A percentile compares a stretch with the other conserved stretches of the same genome.
Evolutionary conservation across 2,113 vertebrate genomes (phyloP).

Genomic region (Xiphophorus hellerii): DNA sequence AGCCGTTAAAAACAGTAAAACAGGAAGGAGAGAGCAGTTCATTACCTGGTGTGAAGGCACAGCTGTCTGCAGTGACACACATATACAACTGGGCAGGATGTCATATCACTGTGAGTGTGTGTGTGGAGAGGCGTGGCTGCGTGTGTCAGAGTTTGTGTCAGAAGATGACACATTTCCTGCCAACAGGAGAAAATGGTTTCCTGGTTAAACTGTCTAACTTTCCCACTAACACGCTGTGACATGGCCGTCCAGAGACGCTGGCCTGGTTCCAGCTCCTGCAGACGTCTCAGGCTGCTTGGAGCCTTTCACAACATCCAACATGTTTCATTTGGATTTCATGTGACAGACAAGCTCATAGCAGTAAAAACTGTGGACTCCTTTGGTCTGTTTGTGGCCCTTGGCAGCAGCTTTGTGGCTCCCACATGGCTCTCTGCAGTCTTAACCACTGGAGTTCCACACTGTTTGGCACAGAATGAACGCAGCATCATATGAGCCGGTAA

Average conservation of each 20-base stretch:
- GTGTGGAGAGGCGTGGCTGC: background rate
- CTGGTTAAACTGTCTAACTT: conserved; percentile 39
- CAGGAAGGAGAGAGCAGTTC: conserved; percentile 34
- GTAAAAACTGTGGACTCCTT: too few species aligned
- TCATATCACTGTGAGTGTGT: conserved; percentile 20
- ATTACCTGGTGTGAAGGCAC: conserved; percentile 61
- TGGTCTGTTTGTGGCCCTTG: too few species aligned
- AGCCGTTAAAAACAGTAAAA: conserved; percentile 4
- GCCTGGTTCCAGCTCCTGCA: too few species aligned
- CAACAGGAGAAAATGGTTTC: conserved; percentile 41
- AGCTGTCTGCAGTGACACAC: conserved; percentile 47
- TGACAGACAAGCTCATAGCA: too few species aligned
- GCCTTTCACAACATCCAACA: background rate
- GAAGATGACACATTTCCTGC: conserved; percentile 65
- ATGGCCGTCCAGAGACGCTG: too few species aligned
- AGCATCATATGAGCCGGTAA: too few species aligned
- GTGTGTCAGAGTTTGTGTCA: conserved; percentile 18
- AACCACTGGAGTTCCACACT: too few species aligned
- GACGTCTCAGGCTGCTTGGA: background rate
- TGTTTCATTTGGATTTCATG: too few species aligned
- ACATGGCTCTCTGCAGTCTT: too few species aligned
- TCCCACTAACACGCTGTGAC: background rate
- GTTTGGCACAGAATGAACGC: too few species aligned
- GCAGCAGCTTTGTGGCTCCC: too few species aligned
- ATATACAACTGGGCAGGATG: conserved; percentile 47